A percentile compares a stretch with the other conserved stretches of the same genome.
Conservation (phyloP, 1,140 invertebrate species). For the Temnothorax longispinosus region DNA sequence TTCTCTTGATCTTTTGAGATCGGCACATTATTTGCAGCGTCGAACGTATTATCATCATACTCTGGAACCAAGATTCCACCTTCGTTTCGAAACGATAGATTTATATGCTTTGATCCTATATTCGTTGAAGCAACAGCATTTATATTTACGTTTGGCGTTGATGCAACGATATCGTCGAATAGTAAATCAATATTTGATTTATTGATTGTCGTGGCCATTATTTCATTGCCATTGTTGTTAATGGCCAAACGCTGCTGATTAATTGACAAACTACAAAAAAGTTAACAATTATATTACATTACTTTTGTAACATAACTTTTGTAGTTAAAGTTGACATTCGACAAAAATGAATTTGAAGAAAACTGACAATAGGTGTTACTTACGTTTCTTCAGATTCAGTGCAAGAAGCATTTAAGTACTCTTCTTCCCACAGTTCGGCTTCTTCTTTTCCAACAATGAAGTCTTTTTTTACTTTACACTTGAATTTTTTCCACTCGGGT, state of each 20-base stretch:
- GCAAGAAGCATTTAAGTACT: background rate
- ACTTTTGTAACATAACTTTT: background rate
- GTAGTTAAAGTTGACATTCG: background rate
- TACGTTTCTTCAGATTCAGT: conserved; percentile 3
- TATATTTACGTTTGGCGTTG: background rate
- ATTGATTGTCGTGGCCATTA: background rate
- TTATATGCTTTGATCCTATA: background rate
- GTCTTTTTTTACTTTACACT: background rate
- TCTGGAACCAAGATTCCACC: background rate
- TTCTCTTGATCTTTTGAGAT: background rate
- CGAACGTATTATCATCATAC: background rate
- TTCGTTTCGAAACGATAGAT: background rate
- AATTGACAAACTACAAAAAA: background rate
- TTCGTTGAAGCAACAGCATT: background rate
- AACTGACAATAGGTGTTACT: background rate
- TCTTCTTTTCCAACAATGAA: background rate
- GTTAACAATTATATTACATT: background rate
- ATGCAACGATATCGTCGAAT: background rate
- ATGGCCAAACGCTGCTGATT: background rate
- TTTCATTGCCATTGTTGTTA: background rate
- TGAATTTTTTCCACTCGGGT: background rate
- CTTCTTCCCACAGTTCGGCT: background rate
- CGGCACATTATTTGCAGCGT: background rate
- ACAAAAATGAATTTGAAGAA: background rate
- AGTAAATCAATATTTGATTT: background rate